Evolutionary conservation across 2,888 invertebrate species (phyloP).

Genomic region (Pandemis heparana): DNA sequence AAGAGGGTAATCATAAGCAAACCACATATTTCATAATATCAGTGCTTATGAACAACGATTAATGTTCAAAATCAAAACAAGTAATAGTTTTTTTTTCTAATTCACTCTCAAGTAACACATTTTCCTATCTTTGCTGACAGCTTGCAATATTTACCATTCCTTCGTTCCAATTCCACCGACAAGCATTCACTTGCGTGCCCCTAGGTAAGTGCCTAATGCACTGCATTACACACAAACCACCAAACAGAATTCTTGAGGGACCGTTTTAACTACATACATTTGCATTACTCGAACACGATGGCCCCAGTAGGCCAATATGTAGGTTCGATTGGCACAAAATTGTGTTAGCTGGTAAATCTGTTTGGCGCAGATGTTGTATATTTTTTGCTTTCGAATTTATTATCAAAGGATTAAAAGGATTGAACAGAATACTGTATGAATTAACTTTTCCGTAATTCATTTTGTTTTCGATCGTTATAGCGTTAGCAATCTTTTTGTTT

Average conservation of each 20-base stretch:
- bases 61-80: too few species aligned
- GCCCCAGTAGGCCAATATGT: constrained; percentile 17
- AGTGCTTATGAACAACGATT: too few species aligned
- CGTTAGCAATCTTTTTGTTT: background rate
- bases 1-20: too few species aligned
- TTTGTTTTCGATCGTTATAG: background rate
- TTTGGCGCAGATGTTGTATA: constrained; percentile 1
- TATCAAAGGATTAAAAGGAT: background rate
- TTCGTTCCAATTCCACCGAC: constrained; percentile 11
- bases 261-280: constrained; percentile 27
- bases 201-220: constrained; percentile 37
- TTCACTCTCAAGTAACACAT: background rate
- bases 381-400: background rate
- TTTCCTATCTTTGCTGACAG: background rate
- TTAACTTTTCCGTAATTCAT: background rate
- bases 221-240: constrained; percentile 40
- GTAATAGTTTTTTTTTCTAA: too few species aligned
- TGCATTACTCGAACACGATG: background rate
- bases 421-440: background rate
- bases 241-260: constrained; percentile 45
- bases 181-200: constrained; percentile 15
- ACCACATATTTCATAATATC: too few species aligned
- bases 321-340: constrained; percentile 29
- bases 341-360: constrained; percentile 4
- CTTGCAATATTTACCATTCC: constrained; percentile 13